Conservation (phyloP, 2,888 invertebrate genomes). For the Dioctria linearis region DNA sequence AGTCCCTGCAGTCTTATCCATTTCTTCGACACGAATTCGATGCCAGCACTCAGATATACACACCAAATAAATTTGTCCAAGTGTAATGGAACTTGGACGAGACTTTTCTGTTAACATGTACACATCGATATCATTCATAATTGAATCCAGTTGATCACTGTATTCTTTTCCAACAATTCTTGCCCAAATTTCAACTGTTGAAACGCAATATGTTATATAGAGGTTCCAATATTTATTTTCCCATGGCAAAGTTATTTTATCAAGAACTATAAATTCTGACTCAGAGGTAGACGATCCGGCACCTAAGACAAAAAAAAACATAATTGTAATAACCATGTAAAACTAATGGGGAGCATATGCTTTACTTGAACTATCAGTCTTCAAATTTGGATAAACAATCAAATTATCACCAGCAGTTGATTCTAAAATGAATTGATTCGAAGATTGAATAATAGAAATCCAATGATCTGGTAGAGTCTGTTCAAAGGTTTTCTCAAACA, state of each 20-base stretch:
- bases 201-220: constrained; percentile 76
- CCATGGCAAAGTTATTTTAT: constrained; percentile 64
- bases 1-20: constrained; percentile 71
- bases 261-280: constrained; percentile 56
- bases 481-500: constrained; percentile 75
- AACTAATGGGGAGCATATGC: not conserved
- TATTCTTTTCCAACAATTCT: constrained; percentile 78
- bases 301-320: constrained; percentile 42
- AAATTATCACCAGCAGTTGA: constrained; percentile 63
- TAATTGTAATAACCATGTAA: not conserved
- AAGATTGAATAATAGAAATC: constrained; percentile 76
- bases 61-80: constrained; percentile 68
- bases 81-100: constrained; percentile 62
- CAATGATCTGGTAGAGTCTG: constrained; percentile 81
- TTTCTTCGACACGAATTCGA: constrained; percentile 73
- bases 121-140: constrained; percentile 73
- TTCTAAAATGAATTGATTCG: constrained; percentile 72
- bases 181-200: constrained; percentile 78
- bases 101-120: constrained; percentile 66
- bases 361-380: constrained; percentile 60
- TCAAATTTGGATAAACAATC: constrained; percentile 66
- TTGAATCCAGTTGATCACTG: constrained; percentile 73
- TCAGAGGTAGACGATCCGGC: constrained; percentile 52
- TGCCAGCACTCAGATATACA: constrained; percentile 74
- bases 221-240: constrained; percentile 73